Evolutionary conservation across 2,888 invertebrate species (phyloP).

Genomic region (Drosophila peninsularis): DNA sequence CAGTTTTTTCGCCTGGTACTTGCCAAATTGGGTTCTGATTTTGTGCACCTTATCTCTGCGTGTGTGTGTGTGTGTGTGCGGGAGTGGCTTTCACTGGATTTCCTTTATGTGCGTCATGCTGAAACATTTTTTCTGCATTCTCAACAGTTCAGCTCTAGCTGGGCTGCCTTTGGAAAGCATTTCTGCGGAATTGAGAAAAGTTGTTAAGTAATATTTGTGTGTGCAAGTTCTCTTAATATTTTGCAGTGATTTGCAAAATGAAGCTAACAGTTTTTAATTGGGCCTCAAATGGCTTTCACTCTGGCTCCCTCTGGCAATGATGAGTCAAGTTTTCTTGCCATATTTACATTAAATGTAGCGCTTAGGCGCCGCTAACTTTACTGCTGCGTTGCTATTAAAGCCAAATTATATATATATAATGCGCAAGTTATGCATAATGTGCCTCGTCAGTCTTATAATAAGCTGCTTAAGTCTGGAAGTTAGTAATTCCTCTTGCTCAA

Average conservation of each 20-base stretch:
- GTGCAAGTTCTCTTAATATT: constrained; percentile 62
- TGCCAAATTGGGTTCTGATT: constrained; percentile 62
- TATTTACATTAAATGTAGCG: constrained; percentile 20
- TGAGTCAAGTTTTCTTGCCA: constrained; percentile 21
- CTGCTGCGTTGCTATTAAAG: constrained; percentile 3
- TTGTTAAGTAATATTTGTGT: constrained; percentile 51
- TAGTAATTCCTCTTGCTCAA: not conserved
- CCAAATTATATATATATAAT: not conserved
- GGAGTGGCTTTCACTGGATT: constrained; percentile 40
- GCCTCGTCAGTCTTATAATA: not conserved
- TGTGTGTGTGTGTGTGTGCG: constrained; percentile 9
- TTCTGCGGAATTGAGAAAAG: constrained; percentile 23
- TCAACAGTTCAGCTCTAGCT: constrained; percentile 6
- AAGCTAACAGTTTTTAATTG: constrained; percentile 53
- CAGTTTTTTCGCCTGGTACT: constrained; percentile 22
- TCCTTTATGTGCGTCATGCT: constrained; percentile 42
- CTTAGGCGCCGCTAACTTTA: not conserved
- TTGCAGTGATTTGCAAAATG: constrained; percentile 67
- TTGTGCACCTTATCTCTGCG: constrained; percentile 40
- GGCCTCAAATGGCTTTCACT: constrained; percentile 9
- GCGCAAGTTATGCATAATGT: not conserved
- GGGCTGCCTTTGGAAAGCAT: not conserved
- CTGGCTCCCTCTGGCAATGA: constrained; percentile 2
- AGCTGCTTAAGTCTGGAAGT: constrained; percentile 3
- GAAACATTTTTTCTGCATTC: constrained; percentile 16